These are phyloP conservation scores for Esperia sulphurella DNA, from an alignment of 2,888 invertebrate species.

Conservation along the genomic window DNA sequence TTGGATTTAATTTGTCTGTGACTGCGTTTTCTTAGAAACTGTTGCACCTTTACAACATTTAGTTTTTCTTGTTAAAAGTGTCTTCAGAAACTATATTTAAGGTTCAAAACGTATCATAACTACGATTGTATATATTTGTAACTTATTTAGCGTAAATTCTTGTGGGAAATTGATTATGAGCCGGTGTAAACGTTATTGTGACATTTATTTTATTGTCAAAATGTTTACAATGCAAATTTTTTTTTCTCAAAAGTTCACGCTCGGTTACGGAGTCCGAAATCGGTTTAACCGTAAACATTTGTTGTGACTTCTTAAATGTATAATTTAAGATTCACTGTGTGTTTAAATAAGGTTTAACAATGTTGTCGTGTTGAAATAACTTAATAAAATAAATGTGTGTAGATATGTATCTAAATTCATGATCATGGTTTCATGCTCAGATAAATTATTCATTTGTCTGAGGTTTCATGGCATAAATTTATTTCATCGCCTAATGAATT, in stretches of 20 bases:
- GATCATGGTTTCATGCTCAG: no score
- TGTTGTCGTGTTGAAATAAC: no score
- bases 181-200: slow-evolving; percentile 30
- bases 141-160: slow-evolving; percentile 36
- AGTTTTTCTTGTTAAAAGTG: slow-evolving; percentile 11
- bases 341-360: no score
- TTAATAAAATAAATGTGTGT: no score
- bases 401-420: no score
- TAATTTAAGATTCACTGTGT: no score
- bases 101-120: slow-evolving; percentile 8
- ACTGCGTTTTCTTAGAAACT: slow-evolving; percentile 43
- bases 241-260: not conserved
- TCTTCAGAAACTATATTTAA: slow-evolving; percentile 6
- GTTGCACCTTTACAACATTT: slow-evolving; percentile 12
- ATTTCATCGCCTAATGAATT: no score
- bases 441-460: no score
- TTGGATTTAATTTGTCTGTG: slow-evolving; percentile 45
- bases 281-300: slow-evolving; percentile 19
- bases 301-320: slow-evolving; percentile 1
- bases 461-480: no score
- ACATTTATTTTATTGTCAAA: slow-evolving; percentile 16
- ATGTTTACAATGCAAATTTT: slow-evolving; percentile 5
- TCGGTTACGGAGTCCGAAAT: slow-evolving; percentile 24
- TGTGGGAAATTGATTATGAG: slow-evolving; percentile 66
- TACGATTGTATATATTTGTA: slow-evolving; percentile 22